Evolutionary conservation across 2,113 vertebrate genomes (phyloP), one percentile per base, ranked within the genome.

Genomic region (Rhynchomys soricoides): DNA sequence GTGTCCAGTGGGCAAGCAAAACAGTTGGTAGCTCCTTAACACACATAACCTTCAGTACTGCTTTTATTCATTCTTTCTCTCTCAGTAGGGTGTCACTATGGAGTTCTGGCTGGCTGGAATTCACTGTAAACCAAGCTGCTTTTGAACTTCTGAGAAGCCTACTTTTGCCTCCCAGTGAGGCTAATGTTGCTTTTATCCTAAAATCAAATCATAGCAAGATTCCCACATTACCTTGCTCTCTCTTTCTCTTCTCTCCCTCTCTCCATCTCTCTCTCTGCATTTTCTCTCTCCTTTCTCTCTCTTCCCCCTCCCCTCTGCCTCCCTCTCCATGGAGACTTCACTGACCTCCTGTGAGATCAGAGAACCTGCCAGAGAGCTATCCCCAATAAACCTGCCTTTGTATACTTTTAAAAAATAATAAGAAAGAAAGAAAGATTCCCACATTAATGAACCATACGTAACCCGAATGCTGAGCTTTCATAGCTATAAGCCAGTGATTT

Each of bases 181-280:
- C 24, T 43, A 40, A 52, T 29, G 34, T 52, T 86, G 52, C 52
- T 93, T 90, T 93, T 40, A 75, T 93, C 85, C 78, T 57, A 93
- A 94, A 55, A 34, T 89, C 87, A 93, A 77, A 52, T 92, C 34
- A 13, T 9, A 34, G 29, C 24, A 89, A 64, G 43, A 90, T 43
- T 24, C 66, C 57, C n/a, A 52, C 64, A 26, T 68, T n/a, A 78
- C 5, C 64, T 34, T 6, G 4, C 64, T 34, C 29, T 13, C 52
- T 34, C 12, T 29, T 3, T 31, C 64, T 31, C 29, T 7, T 66
- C 64, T 66, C 26, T 31, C 64, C 29, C 62, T 29, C 62, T 66
- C 64, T 66, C 64, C 11, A 8, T 12, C 11, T 66, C 26, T 52
- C 50, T 64, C 26, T 64, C 64, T 31, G 10, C 26, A 66, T 66